Base-by-base conservation (phyloP, 2,888 invertebrate genomes). In the Plebejus melissa region DNA sequence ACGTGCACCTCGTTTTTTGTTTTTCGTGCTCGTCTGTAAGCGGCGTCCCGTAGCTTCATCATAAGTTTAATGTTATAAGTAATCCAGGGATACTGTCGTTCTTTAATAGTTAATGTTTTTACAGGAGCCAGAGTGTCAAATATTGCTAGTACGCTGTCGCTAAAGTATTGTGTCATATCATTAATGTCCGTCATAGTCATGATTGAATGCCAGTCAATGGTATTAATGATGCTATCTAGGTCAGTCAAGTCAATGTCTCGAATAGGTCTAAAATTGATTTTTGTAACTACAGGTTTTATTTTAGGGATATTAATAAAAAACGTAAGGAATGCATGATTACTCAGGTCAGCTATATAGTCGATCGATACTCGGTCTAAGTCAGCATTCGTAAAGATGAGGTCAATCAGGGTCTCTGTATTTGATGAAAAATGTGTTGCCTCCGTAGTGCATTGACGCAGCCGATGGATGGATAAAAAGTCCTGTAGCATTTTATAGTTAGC, bases 31-130 rank as follows among this genome's bases (percentile, higher is more conserved):
- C 74, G 69, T 54, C 50, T 74, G n/a, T 75, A 69, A n/a, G 75
- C 76, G 13, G 54, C 69, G 38, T 75, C 71, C 6, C 76, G 74
- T 3, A n/a, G 38, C 16, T 36, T 69, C 74, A 76, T 76, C 76
- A 72, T 76, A 11, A 60, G 9, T n/a, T 70, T 71, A 16, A 76
- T 75, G 69, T 76, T 75, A 22, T 76, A 54, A 4, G 77, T 76
- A 28, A 76, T 69, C 76, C 75, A 75, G 1, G 76, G 75, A 16
- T 74, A 57, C 1, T 74, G 54, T 3, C 69, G 38, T 41, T 74
- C 74, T 46, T 69, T 58, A 11, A 74, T 74, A 4, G 5, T 13
- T 1, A 46, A 22, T 13, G 13, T 50, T 13, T 65, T 69, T 7
- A 74, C 28, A 28, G 74, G 74, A 2, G 50, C 74, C 1, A 74